Conservation (phyloP, 2,797 vertebrate genomes). For the Rhynchotus rufescens region DNA sequence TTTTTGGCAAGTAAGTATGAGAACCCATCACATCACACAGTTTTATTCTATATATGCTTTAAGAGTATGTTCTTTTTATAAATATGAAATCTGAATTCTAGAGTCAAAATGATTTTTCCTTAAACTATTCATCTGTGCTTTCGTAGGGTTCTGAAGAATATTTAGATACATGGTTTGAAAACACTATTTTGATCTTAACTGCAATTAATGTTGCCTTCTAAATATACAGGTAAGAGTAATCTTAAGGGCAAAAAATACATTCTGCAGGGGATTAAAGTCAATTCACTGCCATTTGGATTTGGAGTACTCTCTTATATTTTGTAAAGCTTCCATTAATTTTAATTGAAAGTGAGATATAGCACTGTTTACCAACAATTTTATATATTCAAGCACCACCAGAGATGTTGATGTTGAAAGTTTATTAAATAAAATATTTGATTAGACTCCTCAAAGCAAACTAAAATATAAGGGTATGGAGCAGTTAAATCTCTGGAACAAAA, state of each 20-base stretch:
- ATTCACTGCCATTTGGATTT: not conserved
- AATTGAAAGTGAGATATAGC: not conserved
- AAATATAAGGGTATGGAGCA: not conserved
- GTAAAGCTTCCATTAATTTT: not conserved
- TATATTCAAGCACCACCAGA: not conserved
- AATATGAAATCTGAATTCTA: not conserved
- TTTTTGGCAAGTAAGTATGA: not conserved
- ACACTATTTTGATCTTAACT: constrained; percentile 38
- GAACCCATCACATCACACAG: not conserved
- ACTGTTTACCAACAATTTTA: not conserved
- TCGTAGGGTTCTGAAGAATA: constrained; percentile 59
- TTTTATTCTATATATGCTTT: not conserved
- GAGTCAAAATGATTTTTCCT: not conserved
- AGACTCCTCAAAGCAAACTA: not conserved
- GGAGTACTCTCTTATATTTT: not conserved
- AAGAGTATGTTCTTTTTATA: not conserved
- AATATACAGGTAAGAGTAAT: constrained; percentile 48
- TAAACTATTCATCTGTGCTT: not conserved
- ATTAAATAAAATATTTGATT: not conserved
- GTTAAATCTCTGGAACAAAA: not conserved
- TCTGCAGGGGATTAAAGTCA: not conserved
- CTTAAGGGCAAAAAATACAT: not conserved
- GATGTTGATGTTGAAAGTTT: not conserved
- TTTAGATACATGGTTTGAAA: constrained; percentile 47
- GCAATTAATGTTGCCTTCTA: constrained; percentile 46